These are phyloP conservation scores for Rhombomys opimus DNA, from an alignment of 2,113 vertebrate species.

Conservation along the genomic window DNA sequence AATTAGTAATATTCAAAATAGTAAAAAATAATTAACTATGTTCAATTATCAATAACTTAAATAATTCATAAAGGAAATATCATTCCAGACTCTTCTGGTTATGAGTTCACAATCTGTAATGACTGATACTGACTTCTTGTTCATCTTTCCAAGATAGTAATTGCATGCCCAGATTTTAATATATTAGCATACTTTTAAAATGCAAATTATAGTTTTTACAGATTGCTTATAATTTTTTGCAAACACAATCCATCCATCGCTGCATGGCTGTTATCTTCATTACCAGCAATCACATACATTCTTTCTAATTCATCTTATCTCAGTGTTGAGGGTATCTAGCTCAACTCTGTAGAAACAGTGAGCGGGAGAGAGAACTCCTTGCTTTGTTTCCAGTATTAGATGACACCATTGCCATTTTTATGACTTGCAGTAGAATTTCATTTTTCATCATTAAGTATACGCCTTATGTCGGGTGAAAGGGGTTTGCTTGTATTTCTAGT, in stretches of 20 bases:
- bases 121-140: slow-evolving; percentile 26
- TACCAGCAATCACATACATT: slow-evolving; percentile 12
- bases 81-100: background rate
- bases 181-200: slow-evolving; percentile 29
- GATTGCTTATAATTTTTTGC: slow-evolving; percentile 41
- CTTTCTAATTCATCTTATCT: slow-evolving; percentile 50
- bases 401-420: background rate
- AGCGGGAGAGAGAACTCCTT: background rate
- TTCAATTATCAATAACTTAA: slow-evolving; percentile 44
- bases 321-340: slow-evolving; percentile 14
- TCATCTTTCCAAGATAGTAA: slow-evolving; percentile 34
- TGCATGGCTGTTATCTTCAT: slow-evolving; percentile 18
- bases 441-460: slow-evolving; percentile 23
- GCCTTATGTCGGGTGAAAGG: background rate
- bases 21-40: background rate
- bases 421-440: background rate
- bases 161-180: slow-evolving; percentile 10
- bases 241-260: slow-evolving; percentile 34
- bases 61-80: slow-evolving; percentile 38
- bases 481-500: slow-evolving; percentile 12
- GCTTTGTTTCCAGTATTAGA: background rate
- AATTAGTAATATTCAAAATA: slow-evolving; percentile 20
- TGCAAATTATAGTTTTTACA: slow-evolving; percentile 27
- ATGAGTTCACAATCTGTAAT: slow-evolving; percentile 19
- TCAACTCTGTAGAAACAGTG: background rate